Evolutionary conservation across 2,888 invertebrate species (phyloP), one percentile per base, ranked within the genome.

Genomic region (Eilema griseolum): DNA sequence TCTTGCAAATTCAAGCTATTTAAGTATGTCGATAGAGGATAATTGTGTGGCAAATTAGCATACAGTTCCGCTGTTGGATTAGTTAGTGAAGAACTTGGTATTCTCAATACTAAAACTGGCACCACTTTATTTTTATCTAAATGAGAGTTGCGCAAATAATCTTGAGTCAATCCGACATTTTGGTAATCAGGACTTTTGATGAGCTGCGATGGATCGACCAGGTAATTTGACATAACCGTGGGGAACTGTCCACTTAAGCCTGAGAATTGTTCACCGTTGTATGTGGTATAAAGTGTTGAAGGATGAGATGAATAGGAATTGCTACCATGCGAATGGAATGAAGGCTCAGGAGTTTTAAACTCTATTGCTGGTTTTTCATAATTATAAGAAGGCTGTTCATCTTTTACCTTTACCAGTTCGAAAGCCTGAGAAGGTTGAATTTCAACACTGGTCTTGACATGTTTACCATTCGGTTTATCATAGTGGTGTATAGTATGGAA

Each of bases 401-500:
- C 88, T 63, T 89, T 91, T 1, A 92, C 88, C 20, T 92, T 89
- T 20, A 95, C 92, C 62, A 95, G 79, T 85, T 95, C 95, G 75
- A 91, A 95, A 1, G 96, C 96, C 80, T 95, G 96, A 0, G 96
- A 96, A 1, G 96, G 96, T 69, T 96, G 94, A 57, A 96, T 96
- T 78, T 96, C 95, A 24, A 96, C 96, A 74, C 92, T 90, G 0
- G 95, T 88, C 61, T 87, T 82, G 14, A 83, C 72, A 28, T 87
- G 83, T 61, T 85, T 85, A 26, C 88, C 88, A 37, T 66, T 60
- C 28, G 83, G 71, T 33, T 83, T 80, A 33, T 84, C 85, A 24
- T 83, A 77, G 62, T 79, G 78, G 37, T 77, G 71, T 52, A 80
- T 65, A 75, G 78, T 83, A 74, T 84, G 46, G 78, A 75, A 72